A percentile compares a stretch with the other conserved stretches of the same genome.
Conservation (phyloP, 2,888 invertebrate species). For the Lasioglossum oenotherae region DNA sequence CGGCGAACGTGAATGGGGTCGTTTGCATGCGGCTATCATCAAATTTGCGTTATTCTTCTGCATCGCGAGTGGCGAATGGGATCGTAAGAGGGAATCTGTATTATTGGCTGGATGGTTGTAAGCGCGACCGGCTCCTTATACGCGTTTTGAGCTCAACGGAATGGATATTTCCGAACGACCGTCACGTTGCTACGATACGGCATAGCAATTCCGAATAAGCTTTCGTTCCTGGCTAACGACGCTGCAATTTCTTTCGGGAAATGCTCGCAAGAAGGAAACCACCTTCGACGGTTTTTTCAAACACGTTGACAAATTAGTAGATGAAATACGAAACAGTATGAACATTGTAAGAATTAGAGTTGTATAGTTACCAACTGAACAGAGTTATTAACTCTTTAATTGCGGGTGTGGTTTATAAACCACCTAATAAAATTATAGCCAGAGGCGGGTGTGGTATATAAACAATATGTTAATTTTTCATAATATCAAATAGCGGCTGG, state of each 20-base stretch:
- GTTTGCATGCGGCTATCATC: slow-evolving; percentile 54
- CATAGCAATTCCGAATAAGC: slow-evolving; percentile 20
- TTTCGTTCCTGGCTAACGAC: slow-evolving; percentile 11
- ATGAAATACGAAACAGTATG: too few relatives aligned
- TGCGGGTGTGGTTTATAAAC: too few relatives aligned
- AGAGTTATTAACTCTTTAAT: too few relatives aligned
- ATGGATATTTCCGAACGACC: slow-evolving; percentile 48
- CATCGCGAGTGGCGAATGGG: slow-evolving; percentile 40
- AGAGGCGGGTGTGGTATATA: too few relatives aligned
- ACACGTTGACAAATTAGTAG: background rate
- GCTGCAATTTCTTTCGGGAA: slow-evolving; percentile 21
- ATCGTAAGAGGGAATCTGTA: slow-evolving; percentile 47
- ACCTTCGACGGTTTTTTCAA: background rate
- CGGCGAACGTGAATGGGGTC: slow-evolving; percentile 37
- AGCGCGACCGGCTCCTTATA: slow-evolving; percentile 10
- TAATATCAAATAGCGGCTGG: too few relatives aligned
- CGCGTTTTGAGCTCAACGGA: slow-evolving; percentile 6
- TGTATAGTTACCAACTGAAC: too few relatives aligned
- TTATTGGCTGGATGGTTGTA: slow-evolving; percentile 40
- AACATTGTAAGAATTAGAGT: too few relatives aligned
- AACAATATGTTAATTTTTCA: too few relatives aligned
- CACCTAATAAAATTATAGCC: too few relatives aligned
- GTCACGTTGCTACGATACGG: slow-evolving; percentile 20
- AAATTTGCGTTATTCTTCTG: slow-evolving; percentile 55
- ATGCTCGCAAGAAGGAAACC: background rate